Evolutionary conservation across 2,113 vertebrate species (phyloP), one percentile per base, ranked within the genome.

Genomic region (Labrus mixtus): DNA sequence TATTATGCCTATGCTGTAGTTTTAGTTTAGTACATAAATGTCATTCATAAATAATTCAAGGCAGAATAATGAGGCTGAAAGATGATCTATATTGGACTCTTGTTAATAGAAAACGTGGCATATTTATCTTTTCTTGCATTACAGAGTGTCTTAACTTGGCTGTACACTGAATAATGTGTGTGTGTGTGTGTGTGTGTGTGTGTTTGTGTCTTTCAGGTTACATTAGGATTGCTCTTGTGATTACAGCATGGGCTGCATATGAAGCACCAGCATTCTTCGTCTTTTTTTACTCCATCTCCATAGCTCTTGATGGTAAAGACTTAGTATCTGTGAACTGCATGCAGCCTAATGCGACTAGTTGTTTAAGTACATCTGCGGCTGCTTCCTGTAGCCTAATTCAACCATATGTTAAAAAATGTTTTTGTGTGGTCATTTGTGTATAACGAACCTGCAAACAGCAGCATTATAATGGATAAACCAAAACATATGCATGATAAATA

Each of bases 291-390:
- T 62, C 81, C 0, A 2, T 60, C 33, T 81, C 46, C 33, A 15
- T 88, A 7, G 74, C 82, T 19, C 89, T 94, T n/a, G 93, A 94
- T 79, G 93, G 85, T 94, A 78, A 82, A 5, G 68, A 5, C 1
- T 15, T 17, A 12, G 33, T 6, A 17, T 46, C 39, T 41, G 39
- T 41, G 7, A 53, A 10, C 20, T 20, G 8, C 8, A 13, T 37
- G 15, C 17, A 37, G 6, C 12, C 13, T 7, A 57, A 57, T 33
- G 29, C 29, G 6, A 33, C 29, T 33, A 33, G 4, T 4, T 2
- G 23, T 9, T 25, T 13, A 56, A 56, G 8, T n/a, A 23, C 22
- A 12, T 55, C 8, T 55, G 12, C n/a, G 10, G 8, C 22, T 13
- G 13, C 50, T 23, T 54, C 19, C 17, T 15, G 6, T 51, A n/a